These are phyloP conservation scores for Micrastur ruficollis DNA, from an alignment of 2,797 vertebrate species.

Conservation along the genomic window DNA sequence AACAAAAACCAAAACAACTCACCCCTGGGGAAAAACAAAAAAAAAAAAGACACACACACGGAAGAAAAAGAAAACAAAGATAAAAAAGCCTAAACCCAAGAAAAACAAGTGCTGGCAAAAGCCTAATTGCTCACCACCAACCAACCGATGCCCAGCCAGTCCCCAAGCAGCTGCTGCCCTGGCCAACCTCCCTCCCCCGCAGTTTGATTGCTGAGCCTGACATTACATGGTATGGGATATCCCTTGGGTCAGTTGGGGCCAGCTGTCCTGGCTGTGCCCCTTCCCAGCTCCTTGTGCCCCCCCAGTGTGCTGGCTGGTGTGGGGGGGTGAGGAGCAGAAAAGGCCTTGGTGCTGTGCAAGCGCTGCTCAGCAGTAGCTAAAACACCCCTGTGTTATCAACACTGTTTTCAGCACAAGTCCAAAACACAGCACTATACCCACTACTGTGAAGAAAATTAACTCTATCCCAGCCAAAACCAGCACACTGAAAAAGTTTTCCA, in stretches of 20 bases:
- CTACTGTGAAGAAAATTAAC: background rate
- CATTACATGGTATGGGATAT: background rate
- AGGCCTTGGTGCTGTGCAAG: background rate
- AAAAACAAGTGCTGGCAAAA: background rate
- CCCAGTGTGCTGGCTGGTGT: accelerated
- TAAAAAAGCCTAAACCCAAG: background rate
- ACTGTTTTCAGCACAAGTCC: background rate
- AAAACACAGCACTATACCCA: background rate
- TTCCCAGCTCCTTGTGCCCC: background rate
- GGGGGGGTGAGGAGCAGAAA: background rate
- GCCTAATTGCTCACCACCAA: background rate
- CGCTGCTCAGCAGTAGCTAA: background rate
- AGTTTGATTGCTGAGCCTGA: background rate
- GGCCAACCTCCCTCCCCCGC: background rate
- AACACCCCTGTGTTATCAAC: background rate
- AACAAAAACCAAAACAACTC: background rate
- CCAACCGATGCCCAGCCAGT: background rate
- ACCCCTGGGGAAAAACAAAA: background rate
- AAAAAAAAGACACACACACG: no score
- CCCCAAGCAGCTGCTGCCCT: background rate
- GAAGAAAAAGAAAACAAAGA: background rate
- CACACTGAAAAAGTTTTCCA: background rate
- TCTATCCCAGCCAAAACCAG: background rate
- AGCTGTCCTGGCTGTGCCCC: accelerated
- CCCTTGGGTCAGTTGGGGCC: background rate